Percentiles rank a stretch among this genome's conserved stretches.
Conservation (phyloP, 2,113 vertebrate species). For the Pelecanus crispus region DNA sequence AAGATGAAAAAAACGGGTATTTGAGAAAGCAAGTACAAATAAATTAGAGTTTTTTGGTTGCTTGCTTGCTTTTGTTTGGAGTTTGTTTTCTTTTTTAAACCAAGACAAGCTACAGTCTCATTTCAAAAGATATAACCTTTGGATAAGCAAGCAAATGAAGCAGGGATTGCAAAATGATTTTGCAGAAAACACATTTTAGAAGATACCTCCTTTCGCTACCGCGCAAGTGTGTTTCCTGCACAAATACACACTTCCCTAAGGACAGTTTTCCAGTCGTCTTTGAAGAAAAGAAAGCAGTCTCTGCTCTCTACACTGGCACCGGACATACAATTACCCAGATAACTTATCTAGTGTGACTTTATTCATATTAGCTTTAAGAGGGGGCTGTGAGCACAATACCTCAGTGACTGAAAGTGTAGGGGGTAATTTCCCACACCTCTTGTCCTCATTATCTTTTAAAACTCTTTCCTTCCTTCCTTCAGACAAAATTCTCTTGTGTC, state of each 20-base stretch:
- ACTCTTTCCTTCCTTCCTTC: conserved; percentile 37
- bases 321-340: background rate
- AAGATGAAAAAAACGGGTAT: background rate
- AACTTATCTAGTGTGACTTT: conserved; percentile 12
- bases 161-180: background rate
- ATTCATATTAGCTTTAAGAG: conserved; percentile 31
- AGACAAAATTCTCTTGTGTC: conserved; percentile 19
- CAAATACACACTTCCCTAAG: background rate
- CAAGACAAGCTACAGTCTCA: background rate
- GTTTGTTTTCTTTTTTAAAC: background rate
- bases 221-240: background rate
- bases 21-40: background rate
- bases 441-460: conserved; percentile 30
- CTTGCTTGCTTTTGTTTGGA: background rate
- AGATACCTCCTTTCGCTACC: background rate
- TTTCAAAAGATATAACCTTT: background rate
- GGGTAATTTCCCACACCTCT: conserved; percentile 28
- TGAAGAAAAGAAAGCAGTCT: background rate
- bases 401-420: conserved; percentile 14
- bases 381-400: background rate
- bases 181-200: background rate
- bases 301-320: background rate
- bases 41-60: background rate
- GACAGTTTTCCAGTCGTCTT: background rate
- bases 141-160: background rate